A percentile compares a stretch with the other conserved stretches of the same genome.
Conservation (phyloP, 2,797 vertebrate genomes). For the Arctocebus calabarensis region DNA sequence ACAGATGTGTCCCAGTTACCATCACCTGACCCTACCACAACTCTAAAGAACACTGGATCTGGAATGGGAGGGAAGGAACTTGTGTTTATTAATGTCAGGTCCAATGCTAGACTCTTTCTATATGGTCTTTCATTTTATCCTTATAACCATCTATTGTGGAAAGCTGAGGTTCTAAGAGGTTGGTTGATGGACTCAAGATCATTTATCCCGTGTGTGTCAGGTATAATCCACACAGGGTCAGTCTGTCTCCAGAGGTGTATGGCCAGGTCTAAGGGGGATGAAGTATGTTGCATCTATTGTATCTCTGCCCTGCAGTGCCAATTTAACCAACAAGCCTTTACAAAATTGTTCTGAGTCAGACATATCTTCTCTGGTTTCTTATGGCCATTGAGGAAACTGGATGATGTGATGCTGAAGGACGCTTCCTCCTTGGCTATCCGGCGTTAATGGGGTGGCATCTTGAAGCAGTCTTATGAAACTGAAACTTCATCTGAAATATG, state of each 20-base stretch:
- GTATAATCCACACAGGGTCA: not conserved
- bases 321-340: constrained; percentile 18
- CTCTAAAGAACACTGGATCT: constrained; percentile 18
- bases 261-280: not conserved
- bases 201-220: not conserved
- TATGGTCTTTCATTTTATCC: not conserved
- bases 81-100: not conserved
- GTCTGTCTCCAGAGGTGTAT: not conserved
- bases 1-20: not conserved
- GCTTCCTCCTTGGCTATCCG: not conserved
- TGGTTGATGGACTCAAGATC: not conserved
- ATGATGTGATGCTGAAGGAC: not conserved
- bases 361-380: not conserved
- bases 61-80: constrained; percentile 30
- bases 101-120: not conserved
- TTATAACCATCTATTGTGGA: not conserved
- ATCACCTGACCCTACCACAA: not conserved
- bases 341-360: not conserved
- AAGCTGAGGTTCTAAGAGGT: constrained; percentile 7
- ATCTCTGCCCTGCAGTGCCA: not conserved
- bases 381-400: not conserved
- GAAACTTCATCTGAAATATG: not conserved
- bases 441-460: not conserved
- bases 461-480: not conserved
- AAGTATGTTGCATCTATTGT: not conserved